Evolutionary conservation across 2,888 invertebrate species (phyloP).

Genomic region (Amiota mariae): DNA sequence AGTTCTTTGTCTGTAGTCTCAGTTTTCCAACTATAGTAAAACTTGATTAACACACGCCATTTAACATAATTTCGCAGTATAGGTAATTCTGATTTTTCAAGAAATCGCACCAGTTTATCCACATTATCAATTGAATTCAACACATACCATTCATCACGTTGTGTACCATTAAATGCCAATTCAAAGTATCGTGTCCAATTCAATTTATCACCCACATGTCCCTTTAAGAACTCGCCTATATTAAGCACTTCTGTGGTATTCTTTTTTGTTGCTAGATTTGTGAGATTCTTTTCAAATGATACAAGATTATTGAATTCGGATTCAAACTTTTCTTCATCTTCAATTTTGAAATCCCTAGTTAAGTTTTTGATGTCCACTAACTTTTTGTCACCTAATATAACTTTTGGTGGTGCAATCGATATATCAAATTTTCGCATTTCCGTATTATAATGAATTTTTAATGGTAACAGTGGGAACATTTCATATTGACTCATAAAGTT

Average conservation of each 20-base stretch:
- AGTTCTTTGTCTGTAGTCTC: constrained; percentile 46
- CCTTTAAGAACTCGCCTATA: constrained; percentile 52
- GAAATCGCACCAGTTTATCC: constrained; percentile 52
- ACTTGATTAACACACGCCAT: constrained; percentile 61
- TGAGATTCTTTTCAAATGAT: constrained; percentile 59
- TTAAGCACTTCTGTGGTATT: constrained; percentile 53
- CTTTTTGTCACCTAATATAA: constrained; percentile 39
- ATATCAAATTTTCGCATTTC: constrained; percentile 57
- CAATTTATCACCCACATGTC: constrained; percentile 62
- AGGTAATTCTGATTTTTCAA: constrained; percentile 46
- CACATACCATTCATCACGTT: constrained; percentile 56
- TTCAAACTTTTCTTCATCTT: constrained; percentile 35
- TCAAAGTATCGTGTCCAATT: constrained; percentile 66
- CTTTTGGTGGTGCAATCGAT: constrained; percentile 47
- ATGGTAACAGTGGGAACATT: constrained; percentile 58
- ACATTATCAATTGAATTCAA: constrained; percentile 56
- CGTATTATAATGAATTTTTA: constrained; percentile 60
- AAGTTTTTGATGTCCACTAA: constrained; percentile 54
- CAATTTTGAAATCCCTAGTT: constrained; percentile 56
- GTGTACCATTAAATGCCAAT: constrained; percentile 64
- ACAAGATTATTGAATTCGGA: constrained; percentile 49
- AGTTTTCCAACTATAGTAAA: constrained; percentile 60
- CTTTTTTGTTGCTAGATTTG: constrained; percentile 40
- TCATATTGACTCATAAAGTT: constrained; percentile 66
- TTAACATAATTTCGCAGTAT: constrained; percentile 57